Base-by-base conservation (phyloP, 2,797 vertebrate species). In the Anniella stebbinsi region DNA sequence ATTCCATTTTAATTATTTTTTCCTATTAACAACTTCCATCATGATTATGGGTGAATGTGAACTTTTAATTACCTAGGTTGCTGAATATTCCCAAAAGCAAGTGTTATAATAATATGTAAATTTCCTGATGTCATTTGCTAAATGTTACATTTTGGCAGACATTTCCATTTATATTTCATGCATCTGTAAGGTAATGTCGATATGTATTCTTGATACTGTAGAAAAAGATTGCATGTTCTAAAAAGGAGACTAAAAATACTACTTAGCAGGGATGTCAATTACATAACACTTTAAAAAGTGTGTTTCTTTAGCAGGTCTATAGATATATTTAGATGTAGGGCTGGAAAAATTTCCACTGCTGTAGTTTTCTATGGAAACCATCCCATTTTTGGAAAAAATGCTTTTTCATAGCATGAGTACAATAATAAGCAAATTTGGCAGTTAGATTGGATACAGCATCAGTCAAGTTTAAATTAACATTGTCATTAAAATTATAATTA, bases 81-180 rank as follows among this genome's bases (percentile, higher is more conserved):
- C 63, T 69, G 6, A 41, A 21, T n/a, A 15, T 80, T 54, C 48
- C 51, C 15, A 86, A 76, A 80, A 77, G 25, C 7, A 87, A 77
- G 41, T 33, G 7, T 0, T 2, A 77, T 0, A 0, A 18, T 73
- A 54, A 1, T 2, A 6, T 66, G 1, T 70, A 51, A 69, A 51
- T 48, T n/a, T 21, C 0, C 38, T 1, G 0, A 6, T 81, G 1
- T 67, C 0, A 0, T 30, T 38, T 87, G 25, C 57, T 75, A 51
- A 90, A 78, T 54, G 57, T 38, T 57, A 30, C 6, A 23, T 88
- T 45, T 57, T n/a, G 45, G 41, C 2, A 73, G 8, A 1, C 38
- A 3, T 75, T 91, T 36, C 80, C 11, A 0, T 76, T 80, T 38
- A 63, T 63, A 28, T 45, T 73, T 38, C 41, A 80, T 63, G n/a